Evolutionary conservation across 2,797 vertebrate species (phyloP).

Genomic region (Hydrocynus forskahlii): DNA sequence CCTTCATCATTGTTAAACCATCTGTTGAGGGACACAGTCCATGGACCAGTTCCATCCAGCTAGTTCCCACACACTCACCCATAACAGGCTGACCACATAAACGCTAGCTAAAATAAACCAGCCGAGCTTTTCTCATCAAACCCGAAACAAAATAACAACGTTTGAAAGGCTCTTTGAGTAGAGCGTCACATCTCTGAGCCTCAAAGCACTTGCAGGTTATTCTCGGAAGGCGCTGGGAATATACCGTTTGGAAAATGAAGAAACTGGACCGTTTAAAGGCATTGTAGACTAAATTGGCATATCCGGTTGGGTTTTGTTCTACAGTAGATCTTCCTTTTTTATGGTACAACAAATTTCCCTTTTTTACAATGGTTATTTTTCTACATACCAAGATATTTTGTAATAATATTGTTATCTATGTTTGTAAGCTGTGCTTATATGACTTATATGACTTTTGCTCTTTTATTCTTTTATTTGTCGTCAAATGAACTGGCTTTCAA

Average conservation of each 20-base stretch:
- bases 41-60: constrained; percentile 4
- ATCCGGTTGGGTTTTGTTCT: constrained; percentile 34
- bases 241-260: background rate
- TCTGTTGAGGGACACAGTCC: constrained; percentile 5
- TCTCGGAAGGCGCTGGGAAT: constrained; percentile 20
- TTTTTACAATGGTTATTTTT: constrained; percentile 60
- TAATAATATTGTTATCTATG: constrained; percentile 81
- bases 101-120: constrained; percentile 23
- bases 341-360: constrained; percentile 74
- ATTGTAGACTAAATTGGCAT: background rate
- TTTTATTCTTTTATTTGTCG: constrained; percentile 69
- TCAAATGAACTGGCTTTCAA: constrained; percentile 82
- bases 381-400: constrained; percentile 71
- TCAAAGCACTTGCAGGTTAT: constrained; percentile 54
- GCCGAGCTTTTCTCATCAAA: constrained; percentile 24
- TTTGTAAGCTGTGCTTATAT: constrained; percentile 92
- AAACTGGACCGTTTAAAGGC: constrained; percentile 22
- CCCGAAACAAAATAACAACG: background rate
- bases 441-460: constrained; percentile 68
- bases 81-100: constrained; percentile 28
- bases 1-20: background rate
- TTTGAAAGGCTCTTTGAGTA: constrained; percentile 2
- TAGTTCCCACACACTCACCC: constrained; percentile 17
- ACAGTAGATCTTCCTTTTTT: constrained; percentile 53
- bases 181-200: constrained; percentile 3